Percentiles rank a stretch among this genome's conserved stretches.
These are phyloP conservation scores for Tursiops truncatus DNA, from an alignment of 2,113 vertebrate species.

Conservation along the genomic window DNA sequence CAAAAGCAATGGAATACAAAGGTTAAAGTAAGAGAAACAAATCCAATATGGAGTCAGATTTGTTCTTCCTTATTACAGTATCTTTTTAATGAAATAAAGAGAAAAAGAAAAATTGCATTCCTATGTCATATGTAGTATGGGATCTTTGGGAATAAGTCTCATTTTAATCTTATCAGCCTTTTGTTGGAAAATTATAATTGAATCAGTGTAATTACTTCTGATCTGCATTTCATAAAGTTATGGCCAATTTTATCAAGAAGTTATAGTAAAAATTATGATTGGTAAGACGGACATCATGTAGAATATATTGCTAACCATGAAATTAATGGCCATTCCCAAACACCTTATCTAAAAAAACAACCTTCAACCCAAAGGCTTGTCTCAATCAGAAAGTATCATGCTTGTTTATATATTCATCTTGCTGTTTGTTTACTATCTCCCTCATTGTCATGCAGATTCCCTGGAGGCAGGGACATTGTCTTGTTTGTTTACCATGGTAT, in stretches of 20 bases:
- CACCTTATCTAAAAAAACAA: background rate
- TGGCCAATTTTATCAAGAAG: background rate
- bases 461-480: background rate
- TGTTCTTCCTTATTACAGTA: background rate
- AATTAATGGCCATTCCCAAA: background rate
- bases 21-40: background rate
- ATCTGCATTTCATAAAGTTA: background rate
- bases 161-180: background rate
- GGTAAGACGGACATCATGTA: background rate
- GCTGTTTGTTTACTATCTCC: background rate
- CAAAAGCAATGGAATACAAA: background rate
- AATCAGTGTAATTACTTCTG: background rate
- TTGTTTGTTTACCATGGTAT: background rate
- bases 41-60: background rate
- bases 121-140: background rate
- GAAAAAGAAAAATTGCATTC: background rate
- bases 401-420: background rate
- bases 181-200: background rate
- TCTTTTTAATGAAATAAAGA: background rate
- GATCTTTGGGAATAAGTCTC: background rate
- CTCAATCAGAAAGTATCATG: background rate
- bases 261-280: background rate
- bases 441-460: background rate
- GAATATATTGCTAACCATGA: background rate
- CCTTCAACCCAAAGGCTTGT: background rate